A percentile compares a stretch with the other conserved stretches of the same genome.
These are phyloP conservation scores for Exocentrus adspersus DNA, from an alignment of 2,888 invertebrate species.

Conservation along the genomic window DNA sequence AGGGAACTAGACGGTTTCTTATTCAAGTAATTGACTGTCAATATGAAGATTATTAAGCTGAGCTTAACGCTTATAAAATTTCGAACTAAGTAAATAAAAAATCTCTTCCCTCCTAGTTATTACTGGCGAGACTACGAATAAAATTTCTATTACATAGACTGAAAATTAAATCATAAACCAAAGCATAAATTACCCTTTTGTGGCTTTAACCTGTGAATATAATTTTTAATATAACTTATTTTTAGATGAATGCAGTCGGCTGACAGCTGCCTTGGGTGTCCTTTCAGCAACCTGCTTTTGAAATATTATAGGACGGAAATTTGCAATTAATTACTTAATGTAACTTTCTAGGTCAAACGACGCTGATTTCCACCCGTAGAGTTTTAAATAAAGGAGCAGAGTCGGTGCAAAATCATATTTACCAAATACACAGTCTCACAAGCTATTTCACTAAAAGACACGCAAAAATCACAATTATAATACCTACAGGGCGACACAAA, in stretches of 20 bases:
- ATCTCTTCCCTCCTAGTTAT: too few relatives aligned
- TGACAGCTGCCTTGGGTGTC: background rate
- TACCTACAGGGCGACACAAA: too few relatives aligned
- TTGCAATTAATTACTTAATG: background rate
- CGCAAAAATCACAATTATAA: too few relatives aligned
- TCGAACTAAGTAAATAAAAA: too few relatives aligned
- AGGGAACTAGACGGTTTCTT: background rate
- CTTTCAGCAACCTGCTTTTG: background rate
- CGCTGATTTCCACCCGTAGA: background rate
- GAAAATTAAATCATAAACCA: background rate
- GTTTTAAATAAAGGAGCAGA: background rate
- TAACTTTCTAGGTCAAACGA: background rate
- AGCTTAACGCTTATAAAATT: too few relatives aligned
- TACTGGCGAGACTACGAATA: too few relatives aligned
- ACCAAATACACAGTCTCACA: too few relatives aligned
- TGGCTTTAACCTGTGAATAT: background rate
- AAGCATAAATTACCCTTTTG: background rate
- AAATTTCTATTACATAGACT: background rate
- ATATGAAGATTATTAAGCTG: too few relatives aligned
- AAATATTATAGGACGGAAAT: background rate
- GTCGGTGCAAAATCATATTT: background rate
- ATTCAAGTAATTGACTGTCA: background rate
- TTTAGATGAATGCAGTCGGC: background rate
- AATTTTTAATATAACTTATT: background rate
- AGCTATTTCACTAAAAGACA: too few relatives aligned